These are phyloP conservation scores for Umimayanthus chanpuru DNA, from an alignment of 92 coral and sea anemone genomes.

Conservation along the genomic window DNA sequence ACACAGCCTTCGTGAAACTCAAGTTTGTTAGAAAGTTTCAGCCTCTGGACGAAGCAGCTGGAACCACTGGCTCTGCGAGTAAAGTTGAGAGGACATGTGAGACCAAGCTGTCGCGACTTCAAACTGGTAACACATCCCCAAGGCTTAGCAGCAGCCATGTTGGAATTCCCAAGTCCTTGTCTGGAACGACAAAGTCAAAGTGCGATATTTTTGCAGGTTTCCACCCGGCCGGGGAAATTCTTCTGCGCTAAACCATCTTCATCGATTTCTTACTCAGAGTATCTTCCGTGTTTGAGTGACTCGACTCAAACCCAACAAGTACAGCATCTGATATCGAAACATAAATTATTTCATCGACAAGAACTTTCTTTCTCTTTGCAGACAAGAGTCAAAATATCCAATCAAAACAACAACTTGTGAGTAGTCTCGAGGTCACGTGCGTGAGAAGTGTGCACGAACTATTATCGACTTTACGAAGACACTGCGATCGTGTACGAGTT, in stretches of 20 bases:
- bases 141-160: slow-evolving; percentile 64
- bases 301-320: neutral
- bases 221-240: neutral
- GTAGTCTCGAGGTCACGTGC: slow-evolving; percentile 17
- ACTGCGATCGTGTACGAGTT: slow-evolving; percentile 23
- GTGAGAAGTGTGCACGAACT: neutral
- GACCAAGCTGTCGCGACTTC: slow-evolving; percentile 88
- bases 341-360: slow-evolving; percentile 13
- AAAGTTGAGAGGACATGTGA: slow-evolving; percentile 74
- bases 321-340: neutral
- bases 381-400: slow-evolving; percentile 20
- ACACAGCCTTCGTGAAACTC: slow-evolving; percentile 93
- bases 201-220: neutral
- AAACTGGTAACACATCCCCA: slow-evolving; percentile 70
- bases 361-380: neutral
- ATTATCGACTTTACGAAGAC: slow-evolving; percentile 26
- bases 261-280: neutral
- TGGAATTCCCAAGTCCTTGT: slow-evolving; percentile 46
- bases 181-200: neutral
- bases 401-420: slow-evolving; percentile 24
- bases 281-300: slow-evolving; percentile 10
- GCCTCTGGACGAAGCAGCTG: slow-evolving; percentile 74
- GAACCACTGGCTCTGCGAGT: slow-evolving; percentile 86
- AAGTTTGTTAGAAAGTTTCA: slow-evolving; percentile 75
- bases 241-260: slow-evolving; percentile 16